A percentile compares a stretch with the other conserved stretches of the same genome.
Conservation (phyloP, 2,888 invertebrate genomes). For the Charanyca ferruginea region DNA sequence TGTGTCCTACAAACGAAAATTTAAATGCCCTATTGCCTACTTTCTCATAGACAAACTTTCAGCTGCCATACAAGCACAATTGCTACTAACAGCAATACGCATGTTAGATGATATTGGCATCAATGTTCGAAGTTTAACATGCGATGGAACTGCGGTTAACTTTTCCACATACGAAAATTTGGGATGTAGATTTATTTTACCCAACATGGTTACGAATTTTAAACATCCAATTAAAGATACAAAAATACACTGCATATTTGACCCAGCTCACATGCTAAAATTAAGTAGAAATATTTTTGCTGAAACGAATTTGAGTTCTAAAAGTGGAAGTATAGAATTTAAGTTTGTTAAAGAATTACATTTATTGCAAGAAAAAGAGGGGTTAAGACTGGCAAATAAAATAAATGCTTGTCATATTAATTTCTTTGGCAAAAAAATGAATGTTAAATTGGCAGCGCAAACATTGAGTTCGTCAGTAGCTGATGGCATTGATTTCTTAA, state of each 20-base stretch:
- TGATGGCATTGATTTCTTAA: background rate
- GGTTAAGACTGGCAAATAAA: too few species aligned
- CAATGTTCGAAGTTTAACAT: slow-evolving; percentile 1
- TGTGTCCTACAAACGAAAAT: too few species aligned
- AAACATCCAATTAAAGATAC: background rate
- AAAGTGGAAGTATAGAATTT: background rate
- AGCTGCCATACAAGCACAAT: too few species aligned
- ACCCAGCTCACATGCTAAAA: background rate
- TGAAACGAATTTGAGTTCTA: background rate
- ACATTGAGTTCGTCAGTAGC: slow-evolving; percentile 6
- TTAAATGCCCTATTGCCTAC: too few species aligned
- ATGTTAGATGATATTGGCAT: background rate
- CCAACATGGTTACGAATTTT: background rate
- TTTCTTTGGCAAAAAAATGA: too few species aligned
- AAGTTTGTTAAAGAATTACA: background rate
- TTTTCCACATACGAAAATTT: background rate
- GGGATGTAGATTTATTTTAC: background rate
- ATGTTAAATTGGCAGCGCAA: background rate
- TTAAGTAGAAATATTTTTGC: background rate
- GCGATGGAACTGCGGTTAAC: slow-evolving; percentile 5
- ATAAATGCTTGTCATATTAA: too few species aligned
- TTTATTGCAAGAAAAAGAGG: too few species aligned
- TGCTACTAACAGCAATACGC: slow-evolving; percentile 1
- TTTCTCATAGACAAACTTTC: too few species aligned
- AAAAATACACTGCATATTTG: background rate